Conservation (phyloP, 2,888 invertebrate genomes). For the Cylloceria caligata region DNA sequence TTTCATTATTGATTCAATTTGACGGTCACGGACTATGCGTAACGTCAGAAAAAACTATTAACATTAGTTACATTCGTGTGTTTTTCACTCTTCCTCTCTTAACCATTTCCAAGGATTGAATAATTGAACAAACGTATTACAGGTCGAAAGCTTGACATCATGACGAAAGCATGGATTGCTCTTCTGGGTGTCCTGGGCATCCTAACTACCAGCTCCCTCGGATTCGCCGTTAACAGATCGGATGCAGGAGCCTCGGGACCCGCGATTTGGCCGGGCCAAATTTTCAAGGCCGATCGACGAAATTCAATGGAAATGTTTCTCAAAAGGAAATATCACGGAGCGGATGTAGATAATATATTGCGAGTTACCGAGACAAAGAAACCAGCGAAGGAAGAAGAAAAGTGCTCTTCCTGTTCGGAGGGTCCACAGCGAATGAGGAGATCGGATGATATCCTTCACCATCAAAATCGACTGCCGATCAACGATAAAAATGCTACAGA, state of each 20-base stretch:
- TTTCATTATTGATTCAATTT: slow-evolving; percentile 52
- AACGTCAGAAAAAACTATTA: slow-evolving; percentile 13
- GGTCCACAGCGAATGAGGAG: slow-evolving; percentile 59
- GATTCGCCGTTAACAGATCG: slow-evolving; percentile 65
- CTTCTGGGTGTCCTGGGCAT: slow-evolving; percentile 59
- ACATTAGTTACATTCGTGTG: no score
- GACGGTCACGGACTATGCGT: slow-evolving; percentile 27
- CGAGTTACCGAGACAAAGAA: slow-evolving; percentile 59
- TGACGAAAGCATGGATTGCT: slow-evolving; percentile 58
- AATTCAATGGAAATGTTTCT: slow-evolving; percentile 43
- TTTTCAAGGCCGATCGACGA: neutral
- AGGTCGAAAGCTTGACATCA: slow-evolving; percentile 22
- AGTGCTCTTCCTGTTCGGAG: slow-evolving; percentile 46
- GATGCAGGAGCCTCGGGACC: neutral
- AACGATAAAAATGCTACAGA: slow-evolving; percentile 3
- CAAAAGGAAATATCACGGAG: slow-evolving; percentile 61
- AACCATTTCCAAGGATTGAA: no score
- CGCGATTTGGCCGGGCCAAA: slow-evolving; percentile 31
- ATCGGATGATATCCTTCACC: slow-evolving; percentile 26
- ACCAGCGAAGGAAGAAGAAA: slow-evolving; percentile 41
- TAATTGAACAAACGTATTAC: neutral
- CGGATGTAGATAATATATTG: slow-evolving; percentile 61
- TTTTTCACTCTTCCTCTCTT: no score
- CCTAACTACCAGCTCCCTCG: slow-evolving; percentile 39
- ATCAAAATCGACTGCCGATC: neutral